Conservation (phyloP, 2,113 vertebrate genomes). For the Marmota monax region DNA sequence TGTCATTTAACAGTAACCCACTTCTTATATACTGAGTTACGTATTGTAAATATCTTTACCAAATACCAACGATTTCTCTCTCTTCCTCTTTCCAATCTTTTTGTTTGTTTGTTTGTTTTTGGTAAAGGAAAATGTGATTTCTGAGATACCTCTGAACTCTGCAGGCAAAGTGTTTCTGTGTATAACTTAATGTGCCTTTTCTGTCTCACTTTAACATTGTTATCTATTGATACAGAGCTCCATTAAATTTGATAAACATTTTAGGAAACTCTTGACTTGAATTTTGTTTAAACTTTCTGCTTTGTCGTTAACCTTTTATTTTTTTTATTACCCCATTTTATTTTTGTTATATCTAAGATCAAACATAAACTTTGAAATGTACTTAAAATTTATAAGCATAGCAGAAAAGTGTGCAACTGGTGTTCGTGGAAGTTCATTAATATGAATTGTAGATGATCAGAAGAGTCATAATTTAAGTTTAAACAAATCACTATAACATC, state of each 20-base stretch:
- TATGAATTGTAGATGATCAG: neutral
- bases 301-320: conserved; percentile 45
- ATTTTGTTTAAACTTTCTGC: conserved; percentile 37
- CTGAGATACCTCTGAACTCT: neutral
- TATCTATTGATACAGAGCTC: neutral
- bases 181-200: neutral
- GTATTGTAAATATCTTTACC: neutral
- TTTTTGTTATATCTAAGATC: conserved; percentile 29
- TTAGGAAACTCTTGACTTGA: conserved; percentile 25
- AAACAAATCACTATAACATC: neutral
- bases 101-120: neutral
- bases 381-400: neutral
- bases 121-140: neutral
- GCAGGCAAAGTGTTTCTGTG: neutral
- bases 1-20: neutral
- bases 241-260: neutral
- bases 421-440: neutral
- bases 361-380: neutral
- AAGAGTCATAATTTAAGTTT: neutral
- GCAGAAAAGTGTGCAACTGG: neutral
- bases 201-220: neutral
- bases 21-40: neutral
- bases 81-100: neutral
- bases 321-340: neutral
- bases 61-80: neutral